A percentile compares a stretch with the other conserved stretches of the same genome.
These are phyloP conservation scores for Eublepharis macularius DNA, from an alignment of 2,113 vertebrate genomes.

Conservation along the genomic window DNA sequence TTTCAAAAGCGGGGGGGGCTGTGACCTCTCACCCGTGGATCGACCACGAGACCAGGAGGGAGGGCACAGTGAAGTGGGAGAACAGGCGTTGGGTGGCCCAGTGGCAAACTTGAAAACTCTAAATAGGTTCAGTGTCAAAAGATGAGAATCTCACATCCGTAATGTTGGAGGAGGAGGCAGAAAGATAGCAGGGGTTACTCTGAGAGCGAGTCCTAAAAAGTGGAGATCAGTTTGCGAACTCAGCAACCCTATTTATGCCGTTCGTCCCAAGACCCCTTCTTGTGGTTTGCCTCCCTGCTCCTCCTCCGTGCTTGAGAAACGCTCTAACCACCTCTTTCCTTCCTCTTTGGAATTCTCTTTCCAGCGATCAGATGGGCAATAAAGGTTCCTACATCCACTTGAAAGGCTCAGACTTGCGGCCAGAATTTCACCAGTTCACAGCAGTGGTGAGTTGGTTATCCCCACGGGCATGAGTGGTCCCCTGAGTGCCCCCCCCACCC, in stretches of 20 bases:
- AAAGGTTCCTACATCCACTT: conserved; percentile 96
- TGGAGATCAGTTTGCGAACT: too few relatives aligned
- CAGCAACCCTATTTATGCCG: too few relatives aligned
- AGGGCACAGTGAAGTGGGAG: too few relatives aligned
- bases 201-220: too few relatives aligned
- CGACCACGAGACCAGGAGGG: too few relatives aligned
- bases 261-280: neutral
- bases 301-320: neutral
- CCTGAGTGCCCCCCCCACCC: too few relatives aligned
- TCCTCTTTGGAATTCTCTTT: fast-evolving
- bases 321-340: neutral
- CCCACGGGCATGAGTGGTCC: fast-evolving
- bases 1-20: neutral
- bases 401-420: conserved; percentile 90
- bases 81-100: too few relatives aligned
- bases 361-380: conserved; percentile 96
- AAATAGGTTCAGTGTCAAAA: too few relatives aligned
- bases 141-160: too few relatives aligned
- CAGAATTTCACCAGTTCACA: conserved; percentile 96
- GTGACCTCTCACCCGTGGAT: neutral
- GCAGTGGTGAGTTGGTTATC: conserved; percentile 98
- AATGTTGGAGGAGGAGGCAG: too few relatives aligned
- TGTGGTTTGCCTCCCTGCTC: fast-evolving
- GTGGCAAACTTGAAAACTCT: too few relatives aligned
- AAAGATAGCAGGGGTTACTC: too few relatives aligned